phyloP scores from a whole-genome alignment of 2,888 invertebrate genomes.

The Nipponacmea schrenckii region DNA sequence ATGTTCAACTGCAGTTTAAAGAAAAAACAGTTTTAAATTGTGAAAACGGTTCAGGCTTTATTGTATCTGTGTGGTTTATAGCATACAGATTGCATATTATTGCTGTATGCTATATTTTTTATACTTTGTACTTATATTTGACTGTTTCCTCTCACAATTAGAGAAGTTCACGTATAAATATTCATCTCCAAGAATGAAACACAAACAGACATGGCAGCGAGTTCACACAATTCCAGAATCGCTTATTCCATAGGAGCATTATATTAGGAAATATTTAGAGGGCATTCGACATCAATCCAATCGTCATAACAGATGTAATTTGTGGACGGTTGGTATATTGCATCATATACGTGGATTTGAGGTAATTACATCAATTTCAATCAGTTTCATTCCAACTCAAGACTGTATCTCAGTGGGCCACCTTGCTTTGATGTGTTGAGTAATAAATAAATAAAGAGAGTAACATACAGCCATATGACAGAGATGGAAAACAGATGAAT shows the following conservation, averaged over 20 bases:
- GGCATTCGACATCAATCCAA: not conserved
- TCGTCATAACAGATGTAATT: not conserved
- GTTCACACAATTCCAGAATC: constrained; percentile 33
- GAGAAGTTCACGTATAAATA: constrained; percentile 52
- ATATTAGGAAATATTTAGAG: not conserved
- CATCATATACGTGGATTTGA: not conserved
- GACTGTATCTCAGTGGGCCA: too few relatives aligned
- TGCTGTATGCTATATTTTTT: not conserved
- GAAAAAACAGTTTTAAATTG: too few relatives aligned
- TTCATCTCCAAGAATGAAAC: constrained; percentile 45
- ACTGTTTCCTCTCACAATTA: constrained; percentile 56
- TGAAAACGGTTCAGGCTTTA: too few relatives aligned
- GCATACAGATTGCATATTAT: too few relatives aligned
- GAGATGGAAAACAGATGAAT: too few relatives aligned
- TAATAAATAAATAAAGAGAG: too few relatives aligned
- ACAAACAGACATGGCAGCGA: constrained; percentile 50
- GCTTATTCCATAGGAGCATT: constrained; percentile 26
- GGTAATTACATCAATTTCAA: not conserved
- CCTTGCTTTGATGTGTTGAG: too few relatives aligned
- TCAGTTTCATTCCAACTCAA: too few relatives aligned
- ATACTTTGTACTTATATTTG: constrained; percentile 44
- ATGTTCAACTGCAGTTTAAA: too few relatives aligned
- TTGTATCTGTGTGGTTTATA: too few relatives aligned
- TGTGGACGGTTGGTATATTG: constrained; percentile 3
- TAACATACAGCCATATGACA: too few relatives aligned